Conservation (phyloP, 1,140 invertebrate species). For the Acromyrmex heyeri region DNA sequence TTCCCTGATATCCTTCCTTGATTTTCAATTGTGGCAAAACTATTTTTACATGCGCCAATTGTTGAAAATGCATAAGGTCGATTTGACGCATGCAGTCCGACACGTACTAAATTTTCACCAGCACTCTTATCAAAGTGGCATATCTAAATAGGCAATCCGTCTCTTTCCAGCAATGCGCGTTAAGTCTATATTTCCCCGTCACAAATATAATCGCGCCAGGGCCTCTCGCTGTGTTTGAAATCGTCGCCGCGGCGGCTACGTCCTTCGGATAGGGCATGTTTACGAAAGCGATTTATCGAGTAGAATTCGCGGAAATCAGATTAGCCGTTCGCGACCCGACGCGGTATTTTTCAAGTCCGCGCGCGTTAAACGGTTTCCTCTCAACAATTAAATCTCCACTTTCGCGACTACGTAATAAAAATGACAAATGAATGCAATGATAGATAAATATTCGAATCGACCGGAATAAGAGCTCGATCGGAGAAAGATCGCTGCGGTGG, state of each 20-base stretch:
- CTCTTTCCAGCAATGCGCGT: slow-evolving; percentile 34
- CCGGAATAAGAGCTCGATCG: no score
- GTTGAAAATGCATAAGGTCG: slow-evolving; percentile 20
- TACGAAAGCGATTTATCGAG: slow-evolving; percentile 29
- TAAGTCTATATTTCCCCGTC: slow-evolving; percentile 25
- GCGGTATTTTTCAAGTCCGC: background rate
- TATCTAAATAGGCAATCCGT: slow-evolving; percentile 51
- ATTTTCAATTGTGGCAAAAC: no score
- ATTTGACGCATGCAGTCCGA: slow-evolving; percentile 22
- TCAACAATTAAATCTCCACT: background rate
- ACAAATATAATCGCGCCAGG: slow-evolving; percentile 40
- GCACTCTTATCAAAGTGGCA: slow-evolving; percentile 33
- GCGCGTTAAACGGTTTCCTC: background rate
- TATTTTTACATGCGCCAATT: background rate
- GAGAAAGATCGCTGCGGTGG: background rate
- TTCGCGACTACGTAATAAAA: background rate
- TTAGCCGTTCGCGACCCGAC: background rate
- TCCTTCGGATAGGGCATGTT: slow-evolving; percentile 8
- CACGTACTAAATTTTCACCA: slow-evolving; percentile 48
- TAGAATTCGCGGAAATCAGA: slow-evolving; percentile 21
- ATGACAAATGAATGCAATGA: background rate
- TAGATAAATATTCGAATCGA: background rate
- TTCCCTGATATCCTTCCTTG: no score
- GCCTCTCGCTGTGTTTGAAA: slow-evolving; percentile 8
- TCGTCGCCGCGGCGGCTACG: background rate